Conservation (phyloP, 2,888 invertebrate genomes). For the Diaperis boleti region DNA sequence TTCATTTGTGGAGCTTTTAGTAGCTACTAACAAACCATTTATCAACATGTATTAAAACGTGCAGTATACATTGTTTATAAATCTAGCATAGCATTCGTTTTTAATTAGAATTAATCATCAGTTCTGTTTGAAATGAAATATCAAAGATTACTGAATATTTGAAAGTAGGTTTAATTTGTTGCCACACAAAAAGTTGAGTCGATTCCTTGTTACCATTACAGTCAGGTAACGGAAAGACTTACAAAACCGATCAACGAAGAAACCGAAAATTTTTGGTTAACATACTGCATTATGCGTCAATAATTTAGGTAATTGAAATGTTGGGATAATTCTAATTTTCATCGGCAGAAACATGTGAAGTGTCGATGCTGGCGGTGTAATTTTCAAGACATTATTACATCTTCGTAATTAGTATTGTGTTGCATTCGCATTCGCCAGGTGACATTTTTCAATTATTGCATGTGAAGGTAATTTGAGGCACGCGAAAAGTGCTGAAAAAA, state of each 20-base stretch:
- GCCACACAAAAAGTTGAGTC: too few species aligned
- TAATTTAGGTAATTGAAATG: conserved; percentile 14
- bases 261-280: conserved; percentile 6
- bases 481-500: conserved; percentile 40
- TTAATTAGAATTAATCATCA: too few species aligned
- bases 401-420: conserved; percentile 29
- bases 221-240: too few species aligned
- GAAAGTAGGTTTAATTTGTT: too few species aligned
- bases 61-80: too few species aligned
- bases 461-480: conserved; percentile 41
- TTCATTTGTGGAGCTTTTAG: too few species aligned
- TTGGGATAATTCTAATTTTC: conserved; percentile 12
- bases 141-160: too few species aligned
- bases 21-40: too few species aligned
- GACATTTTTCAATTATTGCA: conserved; percentile 42
- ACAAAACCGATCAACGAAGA: not conserved
- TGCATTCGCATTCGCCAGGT: conserved; percentile 40
- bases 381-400: conserved; percentile 27
- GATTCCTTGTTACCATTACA: too few species aligned
- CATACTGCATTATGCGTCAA: conserved; percentile 6
- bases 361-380: conserved; percentile 10
- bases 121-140: too few species aligned
- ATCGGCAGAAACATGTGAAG: conserved; percentile 19
- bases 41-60: too few species aligned
- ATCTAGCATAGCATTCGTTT: too few species aligned